These are phyloP conservation scores for Ametastegia equiseti DNA, from an alignment of 2,888 invertebrate species.

Conservation along the genomic window DNA sequence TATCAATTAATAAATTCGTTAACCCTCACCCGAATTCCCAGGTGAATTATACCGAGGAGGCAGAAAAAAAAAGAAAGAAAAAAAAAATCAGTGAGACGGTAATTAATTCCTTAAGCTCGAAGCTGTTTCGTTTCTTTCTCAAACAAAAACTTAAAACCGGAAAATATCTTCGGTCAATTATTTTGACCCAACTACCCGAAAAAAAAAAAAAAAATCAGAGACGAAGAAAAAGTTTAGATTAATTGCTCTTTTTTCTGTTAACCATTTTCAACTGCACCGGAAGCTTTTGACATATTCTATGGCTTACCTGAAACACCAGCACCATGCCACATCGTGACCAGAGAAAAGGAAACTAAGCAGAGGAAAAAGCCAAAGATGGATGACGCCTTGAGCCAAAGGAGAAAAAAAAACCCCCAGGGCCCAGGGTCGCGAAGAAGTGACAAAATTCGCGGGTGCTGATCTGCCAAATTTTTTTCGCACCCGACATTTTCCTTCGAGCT, in stretches of 20 bases:
- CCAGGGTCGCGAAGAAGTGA: neutral
- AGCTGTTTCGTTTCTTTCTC: no score
- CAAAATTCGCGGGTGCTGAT: constrained; percentile 17
- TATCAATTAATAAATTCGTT: neutral
- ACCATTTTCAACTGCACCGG: neutral
- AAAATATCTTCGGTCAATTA: neutral
- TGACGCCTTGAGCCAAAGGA: neutral
- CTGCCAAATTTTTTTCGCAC: neutral
- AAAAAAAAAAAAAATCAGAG: neutral
- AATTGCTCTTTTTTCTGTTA: neutral
- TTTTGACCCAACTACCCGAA: neutral
- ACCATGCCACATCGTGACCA: neutral
- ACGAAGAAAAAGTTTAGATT: neutral
- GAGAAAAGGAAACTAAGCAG: neutral
- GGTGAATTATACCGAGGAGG: no score
- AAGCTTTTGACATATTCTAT: constrained; percentile 28
- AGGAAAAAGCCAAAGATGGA: constrained; percentile 31
- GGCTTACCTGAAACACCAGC: constrained; percentile 10
- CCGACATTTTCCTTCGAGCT: constrained; percentile 7
- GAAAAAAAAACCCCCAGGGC: neutral
- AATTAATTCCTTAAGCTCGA: no score
- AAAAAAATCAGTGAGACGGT: neutral
- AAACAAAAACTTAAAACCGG: neutral
- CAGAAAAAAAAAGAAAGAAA: neutral
- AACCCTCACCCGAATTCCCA: no score